Conservation (phyloP, 2,888 invertebrate genomes). For the Troides aeacus region DNA sequence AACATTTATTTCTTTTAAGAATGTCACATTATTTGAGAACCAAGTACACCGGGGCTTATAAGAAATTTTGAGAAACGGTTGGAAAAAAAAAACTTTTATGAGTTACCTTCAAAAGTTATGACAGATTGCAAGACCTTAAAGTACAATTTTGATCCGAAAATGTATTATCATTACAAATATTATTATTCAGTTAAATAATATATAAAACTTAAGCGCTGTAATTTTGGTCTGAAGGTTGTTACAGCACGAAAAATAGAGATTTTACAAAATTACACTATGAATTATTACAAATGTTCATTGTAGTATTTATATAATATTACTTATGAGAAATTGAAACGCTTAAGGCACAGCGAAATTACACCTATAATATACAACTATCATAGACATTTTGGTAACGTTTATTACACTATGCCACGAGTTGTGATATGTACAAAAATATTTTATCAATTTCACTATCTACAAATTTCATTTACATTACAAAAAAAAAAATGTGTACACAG, state of each 20-base stretch:
- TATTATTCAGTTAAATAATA: conserved; percentile 30
- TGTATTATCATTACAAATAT: conserved; percentile 20
- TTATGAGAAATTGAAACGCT: conserved; percentile 77
- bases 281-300: conserved; percentile 59
- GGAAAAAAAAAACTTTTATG: conserved; percentile 2
- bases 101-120: conserved; percentile 1
- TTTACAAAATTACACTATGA: conserved; percentile 61
- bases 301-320: conserved; percentile 48
- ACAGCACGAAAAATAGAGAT: conserved; percentile 60
- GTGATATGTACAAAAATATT: conserved; percentile 81
- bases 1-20: conserved; percentile 68
- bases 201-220: conserved; percentile 35
- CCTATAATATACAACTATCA: conserved; percentile 58
- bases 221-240: conserved; percentile 49
- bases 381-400: conserved; percentile 76
- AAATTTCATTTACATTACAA: conserved; percentile 40
- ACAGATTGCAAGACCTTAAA: conserved; percentile 7
- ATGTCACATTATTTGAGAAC: conserved; percentile 52
- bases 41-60: conserved; percentile 25
- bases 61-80: conserved; percentile 2
- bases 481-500: conserved; percentile 31
- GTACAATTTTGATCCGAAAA: conserved; percentile 10
- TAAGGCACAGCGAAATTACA: conserved; percentile 79
- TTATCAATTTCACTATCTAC: conserved; percentile 60
- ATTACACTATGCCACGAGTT: conserved; percentile 64